Percentiles rank a stretch among this genome's conserved stretches.
phyloP scores from a whole-genome alignment of 1,140 invertebrate species.

The Megalopta genalis region DNA sequence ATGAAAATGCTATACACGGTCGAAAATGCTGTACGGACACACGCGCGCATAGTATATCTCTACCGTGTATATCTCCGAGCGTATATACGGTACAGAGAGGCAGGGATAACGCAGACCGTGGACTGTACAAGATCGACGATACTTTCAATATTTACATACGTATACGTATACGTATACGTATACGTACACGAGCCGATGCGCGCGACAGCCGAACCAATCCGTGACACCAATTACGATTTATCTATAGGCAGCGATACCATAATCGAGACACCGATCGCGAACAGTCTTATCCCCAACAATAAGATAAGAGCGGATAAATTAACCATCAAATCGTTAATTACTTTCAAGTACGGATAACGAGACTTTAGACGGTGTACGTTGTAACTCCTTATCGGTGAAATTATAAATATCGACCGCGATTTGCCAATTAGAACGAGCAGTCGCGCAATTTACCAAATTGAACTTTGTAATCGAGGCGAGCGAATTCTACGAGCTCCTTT shows the following conservation, averaged over 20 bases:
- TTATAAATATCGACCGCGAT: slow-evolving; percentile 1
- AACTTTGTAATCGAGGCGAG: background rate
- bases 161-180: slow-evolving; percentile 54
- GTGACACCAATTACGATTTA: slow-evolving; percentile 63
- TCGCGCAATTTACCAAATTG: background rate
- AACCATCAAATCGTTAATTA: slow-evolving; percentile 61
- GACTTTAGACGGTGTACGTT: slow-evolving; percentile 14
- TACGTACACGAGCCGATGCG: slow-evolving; percentile 30
- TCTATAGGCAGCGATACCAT: slow-evolving; percentile 39
- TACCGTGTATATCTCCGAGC: too few species aligned
- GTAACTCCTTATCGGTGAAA: slow-evolving; percentile 7
- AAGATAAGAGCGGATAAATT: slow-evolving; percentile 54
- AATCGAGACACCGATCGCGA: slow-evolving; percentile 48
- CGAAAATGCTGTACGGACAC: too few species aligned
- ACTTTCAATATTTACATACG: too few species aligned
- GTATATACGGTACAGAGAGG: too few species aligned
- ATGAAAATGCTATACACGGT: too few species aligned
- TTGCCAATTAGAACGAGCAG: slow-evolving; percentile 10
- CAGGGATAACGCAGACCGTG: too few species aligned
- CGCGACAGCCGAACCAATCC: slow-evolving; percentile 27
- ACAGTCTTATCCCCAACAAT: slow-evolving; percentile 54
- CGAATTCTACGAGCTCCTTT: background rate
- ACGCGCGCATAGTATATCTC: too few species aligned
- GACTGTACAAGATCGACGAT: too few species aligned
- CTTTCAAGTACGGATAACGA: slow-evolving; percentile 27